Percentiles rank a stretch among this genome's conserved stretches.
phyloP scores from a whole-genome alignment of 2,888 invertebrate species.

The Stenoptilia bipunctidactyla region DNA sequence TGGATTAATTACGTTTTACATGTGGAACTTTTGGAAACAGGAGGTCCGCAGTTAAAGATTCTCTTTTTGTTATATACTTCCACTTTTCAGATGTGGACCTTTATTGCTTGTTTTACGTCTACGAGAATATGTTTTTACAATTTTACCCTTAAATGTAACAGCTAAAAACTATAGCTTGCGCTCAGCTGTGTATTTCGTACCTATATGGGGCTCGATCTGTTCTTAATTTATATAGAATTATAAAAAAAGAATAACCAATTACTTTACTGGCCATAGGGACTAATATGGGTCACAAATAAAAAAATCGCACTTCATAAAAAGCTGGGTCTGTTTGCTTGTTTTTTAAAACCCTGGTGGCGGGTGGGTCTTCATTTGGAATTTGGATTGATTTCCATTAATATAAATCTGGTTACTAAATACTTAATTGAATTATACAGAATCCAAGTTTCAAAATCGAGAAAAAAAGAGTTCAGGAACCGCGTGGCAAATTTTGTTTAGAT shows the following conservation, averaged over 20 bases:
- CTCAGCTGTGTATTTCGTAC: slow-evolving; percentile 65
- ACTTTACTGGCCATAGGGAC: slow-evolving; percentile 8
- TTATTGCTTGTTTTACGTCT: slow-evolving; percentile 11
- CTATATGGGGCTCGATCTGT: slow-evolving; percentile 48
- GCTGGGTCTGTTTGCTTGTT: slow-evolving; percentile 44
- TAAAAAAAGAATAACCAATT: slow-evolving; percentile 20
- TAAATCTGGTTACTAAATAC: no score
- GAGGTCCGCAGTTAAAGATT: no score
- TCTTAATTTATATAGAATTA: slow-evolving; percentile 15
- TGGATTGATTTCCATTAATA: slow-evolving; percentile 18
- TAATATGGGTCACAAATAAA: slow-evolving; percentile 14
- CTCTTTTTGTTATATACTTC: slow-evolving; percentile 8
- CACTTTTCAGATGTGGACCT: slow-evolving; percentile 16
- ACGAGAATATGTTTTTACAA: background rate
- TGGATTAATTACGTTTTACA: no score
- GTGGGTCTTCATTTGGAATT: slow-evolving; percentile 26
- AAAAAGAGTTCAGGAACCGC: no score
- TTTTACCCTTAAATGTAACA: slow-evolving; percentile 38
- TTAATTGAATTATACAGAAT: background rate
- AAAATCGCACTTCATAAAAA: slow-evolving; percentile 33
- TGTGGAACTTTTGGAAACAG: no score
- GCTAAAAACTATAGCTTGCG: slow-evolving; percentile 59
- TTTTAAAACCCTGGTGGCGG: slow-evolving; percentile 57
- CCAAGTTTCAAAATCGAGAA: background rate
- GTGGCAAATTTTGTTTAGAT: slow-evolving; percentile 21